Base-by-base conservation (phyloP, 2,113 vertebrate species). In the Ciconia boyciana region DNA sequence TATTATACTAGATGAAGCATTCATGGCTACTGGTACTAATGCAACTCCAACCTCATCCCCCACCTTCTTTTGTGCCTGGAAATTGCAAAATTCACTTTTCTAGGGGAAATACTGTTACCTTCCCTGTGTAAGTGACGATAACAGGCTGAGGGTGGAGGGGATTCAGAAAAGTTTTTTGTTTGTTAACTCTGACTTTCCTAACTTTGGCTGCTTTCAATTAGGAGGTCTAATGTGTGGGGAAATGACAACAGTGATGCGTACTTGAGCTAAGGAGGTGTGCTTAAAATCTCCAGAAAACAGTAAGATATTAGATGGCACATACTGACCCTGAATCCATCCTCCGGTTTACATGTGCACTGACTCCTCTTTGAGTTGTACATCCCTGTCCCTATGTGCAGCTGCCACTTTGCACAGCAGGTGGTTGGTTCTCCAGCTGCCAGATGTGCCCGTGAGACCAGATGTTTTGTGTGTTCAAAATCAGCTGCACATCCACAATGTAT, bases 371-470 rank as follows among this genome's bases (percentile, higher is more conserved):
- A 16, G 28, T 4, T 41, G 32, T 32, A 25, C 41, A 8, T 11
- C 46, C 75, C 64, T 4, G 0, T 21, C 81, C 79, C 71, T 43
- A 15, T 16, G 2, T 4, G 11, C 81, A 75, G 51, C 89, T 79
- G 87, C 76, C 70, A 41, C 82, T 60, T 81, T 49, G 44, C 82
- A 58, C 78, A 60, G 91, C 94, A 84, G 94, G 83, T 85, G 78
- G 43, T 32, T 91, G 55, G 39, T 24, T 75, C 58, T 88, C 51
- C 87, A 74, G 87, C 87, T 91, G 85, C 90, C 93, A 94, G 87
- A 93, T 81, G 94, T 91, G 58, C 77, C 62, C n/a, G 0, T 32
- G 49, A 36, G 76, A 31, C 64, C 79, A 94, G 95, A 85, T 78
- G 80, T 93, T 84, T 32, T 19, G 15, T 39, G 75, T 44, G 74